Evolutionary conservation across 2,888 invertebrate genomes (phyloP).

Genomic region (Odontocerum albicorne): DNA sequence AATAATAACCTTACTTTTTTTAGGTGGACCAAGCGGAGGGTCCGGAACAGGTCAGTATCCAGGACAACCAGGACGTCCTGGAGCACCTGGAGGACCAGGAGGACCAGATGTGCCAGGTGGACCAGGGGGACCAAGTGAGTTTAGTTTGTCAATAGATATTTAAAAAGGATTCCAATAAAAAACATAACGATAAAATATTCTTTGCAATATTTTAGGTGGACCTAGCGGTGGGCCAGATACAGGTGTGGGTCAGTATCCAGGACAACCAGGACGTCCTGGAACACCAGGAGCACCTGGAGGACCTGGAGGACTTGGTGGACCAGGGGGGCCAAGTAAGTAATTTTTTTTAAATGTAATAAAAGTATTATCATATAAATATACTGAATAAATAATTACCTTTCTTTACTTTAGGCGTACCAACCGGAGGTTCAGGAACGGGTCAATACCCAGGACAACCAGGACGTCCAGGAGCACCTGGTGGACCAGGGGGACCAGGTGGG

Average conservation of each 20-base stretch:
- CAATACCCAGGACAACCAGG: slow-evolving; percentile 34
- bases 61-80: slow-evolving; percentile 39
- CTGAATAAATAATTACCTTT: too few species aligned
- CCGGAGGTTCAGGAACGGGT: slow-evolving; percentile 36
- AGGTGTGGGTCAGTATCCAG: slow-evolving; percentile 10
- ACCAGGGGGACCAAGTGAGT: slow-evolving; percentile 35
- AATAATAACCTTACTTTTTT: too few species aligned
- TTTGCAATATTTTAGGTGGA: too few species aligned
- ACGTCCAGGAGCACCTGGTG: slow-evolving; percentile 31
- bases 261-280: slow-evolving; percentile 27
- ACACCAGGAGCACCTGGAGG: slow-evolving; percentile 27
- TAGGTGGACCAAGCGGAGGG: slow-evolving; percentile 39
- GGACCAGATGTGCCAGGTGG: slow-evolving; percentile 40
- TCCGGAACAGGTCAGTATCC: slow-evolving; percentile 44
- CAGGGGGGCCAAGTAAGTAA: too few species aligned
- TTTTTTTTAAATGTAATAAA: too few species aligned
- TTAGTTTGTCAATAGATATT: too few species aligned
- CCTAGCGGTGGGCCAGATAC: slow-evolving; percentile 7
- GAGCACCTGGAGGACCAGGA: slow-evolving; percentile 40
- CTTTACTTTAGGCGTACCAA: too few species aligned
- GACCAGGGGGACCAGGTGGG: slow-evolving; percentile 25
- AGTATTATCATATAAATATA: too few species aligned
- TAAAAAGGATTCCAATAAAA: too few species aligned
- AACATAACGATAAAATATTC: too few species aligned
- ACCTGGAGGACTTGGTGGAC: slow-evolving; percentile 21